These are phyloP conservation scores for Crotalus tigris DNA, from an alignment of 2,113 vertebrate genomes.

Conservation along the genomic window DNA sequence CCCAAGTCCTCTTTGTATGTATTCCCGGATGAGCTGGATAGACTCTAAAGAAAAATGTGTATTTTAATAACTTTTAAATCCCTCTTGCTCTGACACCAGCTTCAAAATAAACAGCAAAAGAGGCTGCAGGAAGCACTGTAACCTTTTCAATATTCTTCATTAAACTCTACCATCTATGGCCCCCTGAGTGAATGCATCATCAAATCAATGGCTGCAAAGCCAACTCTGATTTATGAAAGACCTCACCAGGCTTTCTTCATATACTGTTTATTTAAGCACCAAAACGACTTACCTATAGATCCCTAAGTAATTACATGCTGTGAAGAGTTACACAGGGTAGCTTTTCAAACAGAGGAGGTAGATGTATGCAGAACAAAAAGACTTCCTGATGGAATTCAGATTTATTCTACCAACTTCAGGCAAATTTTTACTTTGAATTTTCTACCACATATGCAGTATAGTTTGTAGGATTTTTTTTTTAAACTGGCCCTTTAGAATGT, in stretches of 20 bases:
- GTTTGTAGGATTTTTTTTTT: neutral
- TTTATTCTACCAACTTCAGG: constrained; percentile 36
- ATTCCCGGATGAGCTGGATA: constrained; percentile 22
- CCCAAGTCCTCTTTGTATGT: neutral
- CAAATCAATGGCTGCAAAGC: constrained; percentile 67
- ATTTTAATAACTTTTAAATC: constrained; percentile 29
- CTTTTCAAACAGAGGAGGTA: constrained; percentile 58
- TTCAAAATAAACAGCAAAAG: constrained; percentile 48
- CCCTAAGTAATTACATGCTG: constrained; percentile 66
- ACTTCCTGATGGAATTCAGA: constrained; percentile 59
- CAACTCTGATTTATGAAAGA: constrained; percentile 62
- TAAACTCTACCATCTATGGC: constrained; percentile 52
- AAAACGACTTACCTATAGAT: constrained; percentile 69
- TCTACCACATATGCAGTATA: neutral
- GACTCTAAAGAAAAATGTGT: constrained; percentile 15
- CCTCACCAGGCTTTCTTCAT: constrained; percentile 63
- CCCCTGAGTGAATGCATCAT: constrained; percentile 65
- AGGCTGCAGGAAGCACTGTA: constrained; percentile 50
- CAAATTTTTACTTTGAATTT: constrained; percentile 42
- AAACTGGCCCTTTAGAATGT: neutral
- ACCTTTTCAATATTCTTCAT: constrained; percentile 68
- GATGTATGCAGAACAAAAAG: constrained; percentile 56
- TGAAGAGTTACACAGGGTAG: constrained; percentile 60
- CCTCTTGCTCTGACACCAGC: constrained; percentile 18
- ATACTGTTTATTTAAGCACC: constrained; percentile 65